phyloP scores from a whole-genome alignment of 92 coral and sea anemone genomes.

The Plumapathes pennacea region DNA sequence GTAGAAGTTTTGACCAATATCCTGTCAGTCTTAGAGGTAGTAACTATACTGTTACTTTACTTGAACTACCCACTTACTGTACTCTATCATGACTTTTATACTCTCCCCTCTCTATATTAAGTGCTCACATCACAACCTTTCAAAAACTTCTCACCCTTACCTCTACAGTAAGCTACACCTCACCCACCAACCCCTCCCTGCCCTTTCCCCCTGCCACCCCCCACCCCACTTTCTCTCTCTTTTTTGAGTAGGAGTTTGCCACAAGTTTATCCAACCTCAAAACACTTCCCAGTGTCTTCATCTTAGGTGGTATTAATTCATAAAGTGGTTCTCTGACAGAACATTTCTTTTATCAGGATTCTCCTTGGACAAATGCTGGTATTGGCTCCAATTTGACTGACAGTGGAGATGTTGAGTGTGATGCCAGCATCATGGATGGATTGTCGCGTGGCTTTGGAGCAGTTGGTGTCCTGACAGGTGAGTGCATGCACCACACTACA shows the following conservation, averaged over 20 bases:
- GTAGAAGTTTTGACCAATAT: conserved; percentile 63
- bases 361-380: conserved; percentile 91
- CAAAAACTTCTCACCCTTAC: too few species aligned
- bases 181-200: too few species aligned
- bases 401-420: conserved; percentile 84
- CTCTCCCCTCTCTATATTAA: too few species aligned
- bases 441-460: conserved; percentile 85
- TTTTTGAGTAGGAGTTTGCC: background rate
- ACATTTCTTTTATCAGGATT: conserved; percentile 51
- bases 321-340: background rate
- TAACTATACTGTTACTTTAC: background rate
- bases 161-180: too few species aligned
- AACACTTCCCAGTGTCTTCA: background rate
- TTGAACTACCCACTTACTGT: background rate
- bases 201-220: too few species aligned
- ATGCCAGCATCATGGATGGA: conserved; percentile 97
- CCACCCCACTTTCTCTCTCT: too few species aligned
- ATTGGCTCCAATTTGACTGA: conserved; percentile 80
- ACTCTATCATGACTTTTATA: too few species aligned
- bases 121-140: too few species aligned
- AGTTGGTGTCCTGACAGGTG: conserved; percentile 85
- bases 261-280: background rate
- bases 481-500: too few species aligned
- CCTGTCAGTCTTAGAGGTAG: conserved; percentile 79
- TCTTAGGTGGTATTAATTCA: background rate